These are phyloP conservation scores for Ptilorrhoa leucosticta DNA, from an alignment of 2,113 vertebrate species.

Conservation along the genomic window DNA sequence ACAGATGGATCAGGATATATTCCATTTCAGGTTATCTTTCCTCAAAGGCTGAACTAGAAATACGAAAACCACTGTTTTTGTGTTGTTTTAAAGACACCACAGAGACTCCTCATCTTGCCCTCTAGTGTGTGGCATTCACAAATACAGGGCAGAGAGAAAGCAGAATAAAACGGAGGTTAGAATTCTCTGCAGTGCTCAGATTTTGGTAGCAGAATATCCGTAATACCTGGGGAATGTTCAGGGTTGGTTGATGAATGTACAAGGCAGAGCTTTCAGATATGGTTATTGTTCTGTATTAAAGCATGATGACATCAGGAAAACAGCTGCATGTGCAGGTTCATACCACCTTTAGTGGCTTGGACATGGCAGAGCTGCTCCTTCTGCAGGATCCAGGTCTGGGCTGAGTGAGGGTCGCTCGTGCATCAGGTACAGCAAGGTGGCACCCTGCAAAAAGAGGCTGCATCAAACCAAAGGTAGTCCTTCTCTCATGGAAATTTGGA, in stretches of 20 bases:
- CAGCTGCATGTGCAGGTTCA: not conserved
- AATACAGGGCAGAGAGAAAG: not conserved
- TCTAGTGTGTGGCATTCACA: not conserved
- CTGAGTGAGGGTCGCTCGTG: not conserved
- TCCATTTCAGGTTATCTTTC: not conserved
- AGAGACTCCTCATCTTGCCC: not conserved
- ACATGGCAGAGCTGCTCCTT: not conserved
- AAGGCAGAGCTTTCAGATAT: not conserved
- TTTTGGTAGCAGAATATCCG: not conserved
- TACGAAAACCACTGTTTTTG: not conserved
- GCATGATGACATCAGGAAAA: not conserved
- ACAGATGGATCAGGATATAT: not conserved
- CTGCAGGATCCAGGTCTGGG: not conserved
- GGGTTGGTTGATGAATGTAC: not conserved
- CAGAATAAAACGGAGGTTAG: not conserved
- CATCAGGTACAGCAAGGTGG: not conserved
- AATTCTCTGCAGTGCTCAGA: not conserved
- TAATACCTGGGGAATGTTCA: not conserved
- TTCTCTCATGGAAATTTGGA: not conserved
- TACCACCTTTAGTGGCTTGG: not conserved
- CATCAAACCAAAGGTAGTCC: not conserved
- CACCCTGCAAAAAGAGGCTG: not conserved
- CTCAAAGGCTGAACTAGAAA: not conserved
- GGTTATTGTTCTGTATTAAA: not conserved
- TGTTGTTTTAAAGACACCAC: not conserved